Evolutionary conservation across 2,888 invertebrate genomes (phyloP), one percentile per base, ranked within the genome.

Genomic region (Teleiodes luculella): DNA sequence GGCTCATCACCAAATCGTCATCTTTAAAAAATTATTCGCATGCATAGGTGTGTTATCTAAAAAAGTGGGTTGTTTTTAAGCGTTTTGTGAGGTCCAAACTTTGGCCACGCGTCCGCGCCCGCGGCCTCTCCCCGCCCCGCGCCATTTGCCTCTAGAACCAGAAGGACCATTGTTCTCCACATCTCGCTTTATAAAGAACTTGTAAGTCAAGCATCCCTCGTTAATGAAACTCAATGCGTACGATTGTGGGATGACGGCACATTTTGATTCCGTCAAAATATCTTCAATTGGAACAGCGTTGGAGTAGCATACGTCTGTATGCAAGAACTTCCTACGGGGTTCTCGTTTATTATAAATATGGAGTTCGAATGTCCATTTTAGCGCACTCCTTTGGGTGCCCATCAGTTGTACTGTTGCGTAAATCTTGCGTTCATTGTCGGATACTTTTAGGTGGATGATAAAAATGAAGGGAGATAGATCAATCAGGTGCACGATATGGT

Each of bases 331-430:
- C 33, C 80, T 75, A 0, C 75, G 70, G 0, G 75, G 75, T 28
- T 79, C 64, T 0, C 60, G 64, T 62, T 87, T 86, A 43, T 85
- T 78, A 57, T 77, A 88, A 1, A 87, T 55, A 6, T 86, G 80
- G 0, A 87, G 58, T 56, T 86, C 81, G 52, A 83, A 87, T 0
- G 53, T 59, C 87, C 87, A 88, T 59, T 83, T 85, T 0, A 60
- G 51, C 0, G 86, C 85, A 56, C 80, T 79, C 0, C 63, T 33
- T 14, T 65, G 66, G 0, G 83, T 79, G 0, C 86, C 83, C 0
- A 84, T 56, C 1, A 83, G 61, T 50, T 85, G 84, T 0, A 67
- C 71, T 0, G 72, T 58, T 70, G 85, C 76, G 57, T 66, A 81
- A 1, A 86, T 56, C n/a, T 60, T 67, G 1, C 68, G 58, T 0